Evolutionary conservation across 2,797 vertebrate species (phyloP).

Genomic region (Characodon lateralis): DNA sequence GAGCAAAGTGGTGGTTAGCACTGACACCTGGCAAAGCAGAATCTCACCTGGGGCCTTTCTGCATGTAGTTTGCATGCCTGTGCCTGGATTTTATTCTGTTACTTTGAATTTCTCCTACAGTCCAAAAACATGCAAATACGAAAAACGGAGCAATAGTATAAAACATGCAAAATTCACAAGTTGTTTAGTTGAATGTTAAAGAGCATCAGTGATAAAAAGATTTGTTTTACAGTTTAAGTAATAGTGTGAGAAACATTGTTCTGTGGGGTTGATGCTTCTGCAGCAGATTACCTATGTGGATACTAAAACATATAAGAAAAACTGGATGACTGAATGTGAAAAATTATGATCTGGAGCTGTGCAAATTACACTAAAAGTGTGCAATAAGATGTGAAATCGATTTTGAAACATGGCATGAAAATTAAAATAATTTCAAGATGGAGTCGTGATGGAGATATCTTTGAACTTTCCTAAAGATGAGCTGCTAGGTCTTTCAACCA

Average conservation of each 20-base stretch:
- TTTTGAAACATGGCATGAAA: background rate
- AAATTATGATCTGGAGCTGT: background rate
- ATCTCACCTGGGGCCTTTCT: background rate
- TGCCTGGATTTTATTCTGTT: background rate
- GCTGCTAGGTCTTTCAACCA: background rate
- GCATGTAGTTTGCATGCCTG: background rate
- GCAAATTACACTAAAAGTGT: background rate
- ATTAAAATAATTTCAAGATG: background rate
- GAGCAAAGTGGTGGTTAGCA: background rate
- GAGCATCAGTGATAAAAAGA: background rate
- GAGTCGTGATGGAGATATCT: background rate
- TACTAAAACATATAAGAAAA: background rate
- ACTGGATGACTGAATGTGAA: background rate
- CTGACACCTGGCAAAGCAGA: background rate
- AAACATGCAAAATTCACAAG: background rate
- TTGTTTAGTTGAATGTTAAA: background rate
- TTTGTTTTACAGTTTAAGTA: background rate
- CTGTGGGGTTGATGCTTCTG: background rate
- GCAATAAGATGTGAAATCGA: background rate
- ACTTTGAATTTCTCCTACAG: background rate
- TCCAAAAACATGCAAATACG: background rate
- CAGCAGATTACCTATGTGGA: background rate
- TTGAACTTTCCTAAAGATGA: background rate
- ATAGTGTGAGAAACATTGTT: background rate
- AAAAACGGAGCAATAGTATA: background rate